Percentiles rank a stretch among this genome's conserved stretches.
Conservation (phyloP, 2,113 vertebrate species). For the Notiomystis cincta region DNA sequence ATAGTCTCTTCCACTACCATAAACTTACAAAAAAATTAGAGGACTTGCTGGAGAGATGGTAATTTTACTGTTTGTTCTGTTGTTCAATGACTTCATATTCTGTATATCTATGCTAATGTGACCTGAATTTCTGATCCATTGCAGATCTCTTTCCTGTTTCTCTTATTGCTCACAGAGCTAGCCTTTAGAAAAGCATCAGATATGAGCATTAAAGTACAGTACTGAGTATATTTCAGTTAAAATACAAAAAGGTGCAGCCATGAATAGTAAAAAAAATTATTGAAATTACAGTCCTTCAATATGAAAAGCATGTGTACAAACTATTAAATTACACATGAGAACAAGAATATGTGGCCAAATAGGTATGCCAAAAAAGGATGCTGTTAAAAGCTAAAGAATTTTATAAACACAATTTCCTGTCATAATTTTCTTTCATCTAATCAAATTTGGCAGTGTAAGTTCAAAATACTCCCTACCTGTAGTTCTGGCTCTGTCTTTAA, state of each 20-base stretch:
- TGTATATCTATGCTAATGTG: neutral
- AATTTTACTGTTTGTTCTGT: neutral
- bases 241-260: neutral
- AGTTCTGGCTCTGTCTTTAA: neutral
- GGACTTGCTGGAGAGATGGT: neutral
- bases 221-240: neutral
- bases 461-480: neutral
- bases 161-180: neutral
- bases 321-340: neutral
- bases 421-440: neutral
- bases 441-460: neutral
- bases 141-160: neutral
- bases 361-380: neutral
- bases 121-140: conserved; percentile 16
- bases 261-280: neutral
- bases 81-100: neutral
- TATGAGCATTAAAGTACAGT: neutral
- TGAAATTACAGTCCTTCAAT: neutral
- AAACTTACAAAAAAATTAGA: neutral
- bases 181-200: neutral
- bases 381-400: neutral
- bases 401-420: neutral
- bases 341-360: neutral
- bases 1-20: neutral
- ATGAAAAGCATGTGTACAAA: neutral